These are phyloP conservation scores for Halcyon senegalensis DNA, from an alignment of 2,113 vertebrate genomes.

Conservation along the genomic window DNA sequence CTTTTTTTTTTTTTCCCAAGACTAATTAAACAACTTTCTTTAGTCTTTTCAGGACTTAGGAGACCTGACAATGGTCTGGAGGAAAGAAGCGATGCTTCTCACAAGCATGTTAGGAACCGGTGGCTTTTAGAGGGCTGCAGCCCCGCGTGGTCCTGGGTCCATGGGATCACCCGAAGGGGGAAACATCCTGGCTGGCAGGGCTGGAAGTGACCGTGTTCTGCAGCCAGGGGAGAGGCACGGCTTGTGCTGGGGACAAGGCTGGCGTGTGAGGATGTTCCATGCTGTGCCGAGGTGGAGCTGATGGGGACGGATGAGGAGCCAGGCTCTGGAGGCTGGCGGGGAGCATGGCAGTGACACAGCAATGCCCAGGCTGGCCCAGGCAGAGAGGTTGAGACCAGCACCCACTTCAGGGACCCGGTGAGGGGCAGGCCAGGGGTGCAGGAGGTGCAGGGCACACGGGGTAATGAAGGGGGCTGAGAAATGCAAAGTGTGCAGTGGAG, in stretches of 20 bases:
- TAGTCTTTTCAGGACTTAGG: neutral
- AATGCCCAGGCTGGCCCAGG: too few species aligned
- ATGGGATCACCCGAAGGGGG: neutral
- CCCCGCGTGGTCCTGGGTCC: neutral
- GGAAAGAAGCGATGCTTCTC: neutral
- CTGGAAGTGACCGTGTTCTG: neutral
- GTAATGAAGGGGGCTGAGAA: neutral
- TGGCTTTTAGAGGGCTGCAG: neutral
- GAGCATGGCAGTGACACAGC: too few species aligned
- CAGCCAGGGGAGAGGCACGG: neutral
- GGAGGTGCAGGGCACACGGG: too few species aligned
- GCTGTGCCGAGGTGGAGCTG: accelerated
- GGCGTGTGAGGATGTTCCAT: neutral
- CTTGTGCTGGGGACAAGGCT: neutral
- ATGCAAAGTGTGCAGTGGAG: neutral
- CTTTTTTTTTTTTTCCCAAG: neutral
- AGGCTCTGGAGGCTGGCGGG: neutral
- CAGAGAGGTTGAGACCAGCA: too few species aligned
- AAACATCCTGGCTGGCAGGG: accelerated
- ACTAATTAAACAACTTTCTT: neutral
- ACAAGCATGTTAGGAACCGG: neutral
- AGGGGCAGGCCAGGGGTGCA: neutral
- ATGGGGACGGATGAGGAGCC: neutral
- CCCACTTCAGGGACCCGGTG: too few species aligned
- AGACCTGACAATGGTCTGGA: neutral